Conservation (phyloP, 2,888 invertebrate genomes). For the Ophioninae sp. region DNA sequence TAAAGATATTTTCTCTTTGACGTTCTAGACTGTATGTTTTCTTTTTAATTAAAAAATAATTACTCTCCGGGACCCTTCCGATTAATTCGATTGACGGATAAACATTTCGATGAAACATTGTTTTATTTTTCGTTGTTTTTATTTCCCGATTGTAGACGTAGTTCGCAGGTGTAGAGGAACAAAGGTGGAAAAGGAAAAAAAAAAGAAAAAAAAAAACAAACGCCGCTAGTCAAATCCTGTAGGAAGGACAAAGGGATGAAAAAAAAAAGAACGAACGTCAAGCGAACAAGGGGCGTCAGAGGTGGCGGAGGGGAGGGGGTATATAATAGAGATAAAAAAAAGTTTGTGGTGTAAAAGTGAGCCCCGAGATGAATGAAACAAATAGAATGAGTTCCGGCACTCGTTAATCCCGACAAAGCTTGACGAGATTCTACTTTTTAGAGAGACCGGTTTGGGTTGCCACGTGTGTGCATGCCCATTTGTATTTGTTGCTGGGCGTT, state of each 20-base stretch:
- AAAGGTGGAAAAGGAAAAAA: slow-evolving; percentile 3
- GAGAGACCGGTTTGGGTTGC: background rate
- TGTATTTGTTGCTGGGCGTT: slow-evolving; percentile 20
- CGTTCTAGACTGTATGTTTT: background rate
- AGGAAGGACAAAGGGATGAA: slow-evolving; percentile 38
- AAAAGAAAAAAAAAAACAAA: slow-evolving; percentile 18
- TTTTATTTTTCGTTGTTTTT: background rate
- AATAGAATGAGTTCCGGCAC: slow-evolving; percentile 52
- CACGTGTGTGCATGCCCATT: background rate
- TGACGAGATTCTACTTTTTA: slow-evolving; percentile 50
- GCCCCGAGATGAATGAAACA: slow-evolving; percentile 38
- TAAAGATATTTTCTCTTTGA: too few species aligned
- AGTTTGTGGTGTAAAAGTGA: slow-evolving; percentile 39
- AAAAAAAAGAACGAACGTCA: slow-evolving; percentile 49
- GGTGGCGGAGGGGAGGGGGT: background rate
- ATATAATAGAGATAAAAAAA: slow-evolving; percentile 28
- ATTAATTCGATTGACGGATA: background rate
- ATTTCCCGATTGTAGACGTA: slow-evolving; percentile 40
- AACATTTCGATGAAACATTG: background rate
- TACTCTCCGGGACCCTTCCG: background rate
- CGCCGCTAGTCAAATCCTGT: slow-evolving; percentile 3
- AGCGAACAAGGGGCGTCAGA: slow-evolving; percentile 8
- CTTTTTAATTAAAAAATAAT: background rate
- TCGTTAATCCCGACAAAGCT: slow-evolving; percentile 55
- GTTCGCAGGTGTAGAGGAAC: slow-evolving; percentile 13